phyloP scores from a whole-genome alignment of 2,113 vertebrate species.

The Protomyctophum bolini region DNA sequence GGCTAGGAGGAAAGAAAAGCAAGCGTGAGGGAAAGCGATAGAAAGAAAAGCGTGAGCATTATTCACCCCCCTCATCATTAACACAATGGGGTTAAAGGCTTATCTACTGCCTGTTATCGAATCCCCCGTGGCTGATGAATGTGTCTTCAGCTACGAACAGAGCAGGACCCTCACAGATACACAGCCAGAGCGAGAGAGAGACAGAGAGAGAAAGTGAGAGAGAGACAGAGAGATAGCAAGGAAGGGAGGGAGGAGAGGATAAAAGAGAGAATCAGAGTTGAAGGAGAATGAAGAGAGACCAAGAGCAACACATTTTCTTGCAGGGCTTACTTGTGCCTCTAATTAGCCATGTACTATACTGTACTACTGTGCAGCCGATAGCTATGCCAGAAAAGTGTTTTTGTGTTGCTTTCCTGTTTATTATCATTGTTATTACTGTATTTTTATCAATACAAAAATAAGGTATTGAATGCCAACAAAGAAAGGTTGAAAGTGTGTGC shows the following conservation, averaged over 20 bases:
- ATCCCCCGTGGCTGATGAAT: constrained; percentile 67
- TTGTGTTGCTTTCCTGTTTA: constrained; percentile 18
- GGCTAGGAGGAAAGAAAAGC: neutral
- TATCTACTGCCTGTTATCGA: constrained; percentile 62
- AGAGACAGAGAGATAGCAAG: constrained; percentile 21
- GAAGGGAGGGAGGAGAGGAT: neutral
- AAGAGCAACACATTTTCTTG: constrained; percentile 28
- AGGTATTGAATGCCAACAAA: constrained; percentile 34
- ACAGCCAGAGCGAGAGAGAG: constrained; percentile 40
- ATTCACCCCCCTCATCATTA: constrained; percentile 57
- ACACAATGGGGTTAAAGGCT: constrained; percentile 73
- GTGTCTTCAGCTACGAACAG: constrained; percentile 56
- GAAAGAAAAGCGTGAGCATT: constrained; percentile 24
- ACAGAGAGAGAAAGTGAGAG: constrained; percentile 13
- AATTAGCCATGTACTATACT: constrained; percentile 63
- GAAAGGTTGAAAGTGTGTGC: constrained; percentile 4
- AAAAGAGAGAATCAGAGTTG: no score
- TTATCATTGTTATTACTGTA: constrained; percentile 1
- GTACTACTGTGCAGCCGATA: constrained; percentile 47
- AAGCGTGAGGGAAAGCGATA: constrained; percentile 11
- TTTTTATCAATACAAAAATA: constrained; percentile 9
- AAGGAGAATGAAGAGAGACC: neutral
- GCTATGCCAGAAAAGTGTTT: constrained; percentile 49
- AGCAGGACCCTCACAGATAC: constrained; percentile 58
- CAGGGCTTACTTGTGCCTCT: constrained; percentile 60